Conservation (phyloP, 2,888 invertebrate species). For the Coenonympha glycerion region DNA sequence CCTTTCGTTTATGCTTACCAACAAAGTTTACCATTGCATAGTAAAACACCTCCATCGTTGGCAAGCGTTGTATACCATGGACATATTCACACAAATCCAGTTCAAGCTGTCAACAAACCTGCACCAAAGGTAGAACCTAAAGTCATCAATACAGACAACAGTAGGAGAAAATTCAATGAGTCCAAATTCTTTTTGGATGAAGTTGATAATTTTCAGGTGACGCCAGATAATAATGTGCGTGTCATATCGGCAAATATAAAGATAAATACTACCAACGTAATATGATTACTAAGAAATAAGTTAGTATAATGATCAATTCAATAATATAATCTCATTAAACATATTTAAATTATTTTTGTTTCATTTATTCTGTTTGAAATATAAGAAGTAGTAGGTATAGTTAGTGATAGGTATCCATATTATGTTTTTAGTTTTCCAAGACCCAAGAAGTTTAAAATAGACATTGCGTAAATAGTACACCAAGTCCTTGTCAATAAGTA, state of each 20-base stretch:
- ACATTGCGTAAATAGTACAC: too few relatives aligned
- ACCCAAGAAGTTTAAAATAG: too few relatives aligned
- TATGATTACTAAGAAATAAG: neutral
- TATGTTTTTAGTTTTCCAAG: too few relatives aligned
- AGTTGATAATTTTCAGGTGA: constrained; percentile 15
- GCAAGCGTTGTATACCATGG: constrained; percentile 26
- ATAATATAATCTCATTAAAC: too few relatives aligned
- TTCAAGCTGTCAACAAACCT: constrained; percentile 9
- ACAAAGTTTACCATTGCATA: constrained; percentile 10
- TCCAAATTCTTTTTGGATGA: constrained; percentile 29
- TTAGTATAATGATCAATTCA: too few relatives aligned
- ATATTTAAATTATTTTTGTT: too few relatives aligned
- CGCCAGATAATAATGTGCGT: constrained; percentile 9
- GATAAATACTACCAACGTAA: constrained; percentile 17
- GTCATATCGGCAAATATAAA: constrained; percentile 17
- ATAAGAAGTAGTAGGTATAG: too few relatives aligned
- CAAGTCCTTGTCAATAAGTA: too few relatives aligned
- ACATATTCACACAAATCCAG: constrained; percentile 23
- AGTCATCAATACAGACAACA: neutral
- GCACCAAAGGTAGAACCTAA: constrained; percentile 9
- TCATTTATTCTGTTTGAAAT: too few relatives aligned
- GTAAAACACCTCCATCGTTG: constrained; percentile 8
- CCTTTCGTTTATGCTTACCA: constrained; percentile 30
- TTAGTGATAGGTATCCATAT: too few relatives aligned
- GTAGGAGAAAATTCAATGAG: constrained; percentile 14